These are phyloP conservation scores for Mellivora capensis DNA, from an alignment of 2,113 vertebrate species.

Conservation along the genomic window DNA sequence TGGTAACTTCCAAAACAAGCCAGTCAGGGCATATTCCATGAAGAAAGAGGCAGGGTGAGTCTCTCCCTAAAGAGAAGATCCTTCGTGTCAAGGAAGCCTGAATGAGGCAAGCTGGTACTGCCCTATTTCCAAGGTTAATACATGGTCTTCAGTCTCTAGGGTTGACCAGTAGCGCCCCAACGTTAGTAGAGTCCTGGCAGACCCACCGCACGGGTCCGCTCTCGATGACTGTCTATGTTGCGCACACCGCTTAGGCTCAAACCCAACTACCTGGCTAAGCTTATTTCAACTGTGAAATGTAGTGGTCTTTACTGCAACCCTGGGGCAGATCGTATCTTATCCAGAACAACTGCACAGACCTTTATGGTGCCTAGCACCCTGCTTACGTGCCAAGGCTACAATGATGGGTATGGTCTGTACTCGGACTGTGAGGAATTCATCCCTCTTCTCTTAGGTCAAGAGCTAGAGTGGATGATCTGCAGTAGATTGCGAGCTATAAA, in stretches of 20 bases:
- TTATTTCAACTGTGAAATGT: not conserved
- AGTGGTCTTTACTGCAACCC: not conserved
- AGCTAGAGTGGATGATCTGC: not conserved
- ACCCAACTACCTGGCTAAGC: not conserved
- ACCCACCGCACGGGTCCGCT: not conserved
- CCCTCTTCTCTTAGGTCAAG: not conserved
- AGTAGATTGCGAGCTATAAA: not conserved
- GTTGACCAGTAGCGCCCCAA: not conserved
- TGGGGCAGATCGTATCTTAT: not conserved
- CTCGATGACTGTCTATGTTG: not conserved
- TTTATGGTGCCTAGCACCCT: not conserved
- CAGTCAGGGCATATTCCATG: not conserved
- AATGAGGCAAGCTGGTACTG: not conserved
- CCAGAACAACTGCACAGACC: not conserved
- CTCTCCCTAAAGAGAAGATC: not conserved
- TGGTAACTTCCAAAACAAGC: not conserved
- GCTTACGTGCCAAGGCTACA: not conserved
- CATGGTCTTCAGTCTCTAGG: not conserved
- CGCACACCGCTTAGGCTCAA: not conserved
- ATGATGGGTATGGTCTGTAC: not conserved
- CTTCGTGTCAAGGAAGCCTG: not conserved
- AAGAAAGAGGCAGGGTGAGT: not conserved
- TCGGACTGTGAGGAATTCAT: not conserved
- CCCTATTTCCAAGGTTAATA: not conserved
- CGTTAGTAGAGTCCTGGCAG: not conserved